Percentiles rank a stretch among this genome's conserved stretches.
Conservation (phyloP, 2,888 invertebrate species). For the Rhorus exstirpatorius region DNA sequence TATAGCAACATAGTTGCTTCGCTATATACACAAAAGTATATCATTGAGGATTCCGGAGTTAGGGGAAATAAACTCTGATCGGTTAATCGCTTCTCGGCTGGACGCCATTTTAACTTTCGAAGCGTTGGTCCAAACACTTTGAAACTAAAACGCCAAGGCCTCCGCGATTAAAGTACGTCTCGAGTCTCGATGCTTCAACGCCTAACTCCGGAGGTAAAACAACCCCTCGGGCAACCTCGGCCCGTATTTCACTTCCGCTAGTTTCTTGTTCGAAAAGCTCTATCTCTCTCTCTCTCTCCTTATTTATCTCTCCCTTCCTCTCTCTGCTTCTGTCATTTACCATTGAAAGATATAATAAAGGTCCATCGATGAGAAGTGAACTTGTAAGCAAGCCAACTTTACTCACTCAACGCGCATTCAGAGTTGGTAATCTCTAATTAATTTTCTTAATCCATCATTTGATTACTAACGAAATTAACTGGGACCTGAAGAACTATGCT, state of each 20-base stretch:
- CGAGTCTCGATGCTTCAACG: conserved; percentile 52
- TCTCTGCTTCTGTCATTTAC: not conserved
- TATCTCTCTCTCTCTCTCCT: not conserved
- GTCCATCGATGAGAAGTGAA: not conserved
- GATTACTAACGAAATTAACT: not conserved
- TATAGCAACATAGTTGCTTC: no score
- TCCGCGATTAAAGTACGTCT: conserved; percentile 54
- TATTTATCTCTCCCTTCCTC: not conserved
- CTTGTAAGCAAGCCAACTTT: not conserved
- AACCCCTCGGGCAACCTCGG: conserved; percentile 27
- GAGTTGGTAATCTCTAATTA: not conserved
- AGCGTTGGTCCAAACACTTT: conserved; percentile 36
- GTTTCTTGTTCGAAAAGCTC: conserved; percentile 22
- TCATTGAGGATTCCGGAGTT: not conserved
- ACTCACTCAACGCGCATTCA: not conserved
- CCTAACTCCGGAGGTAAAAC: conserved; percentile 37
- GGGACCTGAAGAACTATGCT: not conserved
- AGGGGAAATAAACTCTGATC: conserved; percentile 36
- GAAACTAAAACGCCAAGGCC: conserved; percentile 43
- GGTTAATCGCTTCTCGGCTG: conserved; percentile 41
- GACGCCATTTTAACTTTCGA: conserved; percentile 46
- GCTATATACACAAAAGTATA: no score
- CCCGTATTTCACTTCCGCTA: conserved; percentile 3
- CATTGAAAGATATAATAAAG: conserved; percentile 3
- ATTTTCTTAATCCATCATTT: not conserved